A percentile compares a stretch with the other conserved stretches of the same genome.
These are phyloP conservation scores for Cryptocephalus primarius DNA, from an alignment of 2,888 invertebrate genomes.

Conservation along the genomic window DNA sequence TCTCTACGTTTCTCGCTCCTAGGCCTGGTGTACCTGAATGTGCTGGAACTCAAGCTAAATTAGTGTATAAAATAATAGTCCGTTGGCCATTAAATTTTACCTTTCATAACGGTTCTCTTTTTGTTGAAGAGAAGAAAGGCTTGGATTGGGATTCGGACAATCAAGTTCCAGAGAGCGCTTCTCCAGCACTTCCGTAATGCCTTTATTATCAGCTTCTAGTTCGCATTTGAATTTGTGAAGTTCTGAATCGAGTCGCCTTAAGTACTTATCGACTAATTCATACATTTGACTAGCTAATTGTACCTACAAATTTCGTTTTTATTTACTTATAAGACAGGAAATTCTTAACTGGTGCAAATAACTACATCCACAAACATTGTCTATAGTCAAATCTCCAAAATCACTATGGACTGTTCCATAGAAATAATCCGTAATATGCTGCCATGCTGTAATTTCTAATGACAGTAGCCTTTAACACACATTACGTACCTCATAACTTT, in stretches of 20 bases:
- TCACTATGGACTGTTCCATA: no score
- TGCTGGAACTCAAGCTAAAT: constrained; percentile 16
- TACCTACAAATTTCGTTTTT: constrained; percentile 32
- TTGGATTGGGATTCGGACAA: constrained; percentile 44
- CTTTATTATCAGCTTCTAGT: constrained; percentile 96
- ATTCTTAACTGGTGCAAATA: no score
- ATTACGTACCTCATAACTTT: no score
- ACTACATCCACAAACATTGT: no score
- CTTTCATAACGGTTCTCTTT: constrained; percentile 67
- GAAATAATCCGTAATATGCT: no score
- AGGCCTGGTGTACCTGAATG: constrained; percentile 29
- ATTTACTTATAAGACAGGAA: neutral
- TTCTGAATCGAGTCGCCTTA: constrained; percentile 79
- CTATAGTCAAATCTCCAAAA: no score
- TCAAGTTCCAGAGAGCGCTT: constrained; percentile 87
- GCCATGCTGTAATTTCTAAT: no score
- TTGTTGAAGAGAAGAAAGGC: constrained; percentile 52
- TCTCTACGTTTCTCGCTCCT: constrained; percentile 68
- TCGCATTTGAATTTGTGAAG: constrained; percentile 97
- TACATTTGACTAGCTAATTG: constrained; percentile 89
- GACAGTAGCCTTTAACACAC: no score
- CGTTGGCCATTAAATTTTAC: constrained; percentile 10
- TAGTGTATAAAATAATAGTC: neutral
- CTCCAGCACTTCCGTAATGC: constrained; percentile 91
- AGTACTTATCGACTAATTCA: constrained; percentile 87